These are phyloP conservation scores for Myzus persicae DNA, from an alignment of 1,140 invertebrate species.

Conservation along the genomic window DNA sequence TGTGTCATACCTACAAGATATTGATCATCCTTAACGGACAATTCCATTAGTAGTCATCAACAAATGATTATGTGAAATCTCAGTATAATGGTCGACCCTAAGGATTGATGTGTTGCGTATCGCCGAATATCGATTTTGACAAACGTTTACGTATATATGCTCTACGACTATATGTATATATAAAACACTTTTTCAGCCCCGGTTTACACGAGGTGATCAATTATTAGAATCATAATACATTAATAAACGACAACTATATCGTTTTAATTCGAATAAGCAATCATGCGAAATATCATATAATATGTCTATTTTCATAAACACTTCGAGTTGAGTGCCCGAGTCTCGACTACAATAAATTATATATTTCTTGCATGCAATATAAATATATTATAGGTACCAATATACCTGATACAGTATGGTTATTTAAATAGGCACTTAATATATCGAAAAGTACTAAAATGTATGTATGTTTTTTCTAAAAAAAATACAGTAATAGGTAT, in stretches of 20 bases:
- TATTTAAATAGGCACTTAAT: background rate
- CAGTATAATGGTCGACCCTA: constrained; percentile 8
- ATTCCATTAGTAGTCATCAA: background rate
- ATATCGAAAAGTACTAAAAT: background rate
- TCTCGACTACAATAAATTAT: background rate
- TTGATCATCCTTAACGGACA: background rate
- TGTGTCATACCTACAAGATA: background rate
- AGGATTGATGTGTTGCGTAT: constrained; percentile 16
- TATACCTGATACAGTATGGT: background rate
- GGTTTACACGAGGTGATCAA: background rate
- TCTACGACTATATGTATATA: background rate
- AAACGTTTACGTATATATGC: background rate
- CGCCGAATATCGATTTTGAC: background rate
- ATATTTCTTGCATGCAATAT: background rate
- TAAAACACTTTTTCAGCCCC: background rate
- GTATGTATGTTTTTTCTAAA: background rate
- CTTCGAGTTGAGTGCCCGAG: background rate
- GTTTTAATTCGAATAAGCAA: background rate
- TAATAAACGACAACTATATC: constrained; percentile 6
- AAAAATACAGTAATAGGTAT: no score
- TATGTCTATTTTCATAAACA: background rate
- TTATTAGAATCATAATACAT: background rate
- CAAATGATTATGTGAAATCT: constrained; percentile 20
- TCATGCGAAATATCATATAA: background rate
- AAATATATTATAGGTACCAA: background rate